A percentile compares a stretch with the other conserved stretches of the same genome.
phyloP scores from a whole-genome alignment of 2,797 vertebrate species.

The Potorous gilbertii region DNA sequence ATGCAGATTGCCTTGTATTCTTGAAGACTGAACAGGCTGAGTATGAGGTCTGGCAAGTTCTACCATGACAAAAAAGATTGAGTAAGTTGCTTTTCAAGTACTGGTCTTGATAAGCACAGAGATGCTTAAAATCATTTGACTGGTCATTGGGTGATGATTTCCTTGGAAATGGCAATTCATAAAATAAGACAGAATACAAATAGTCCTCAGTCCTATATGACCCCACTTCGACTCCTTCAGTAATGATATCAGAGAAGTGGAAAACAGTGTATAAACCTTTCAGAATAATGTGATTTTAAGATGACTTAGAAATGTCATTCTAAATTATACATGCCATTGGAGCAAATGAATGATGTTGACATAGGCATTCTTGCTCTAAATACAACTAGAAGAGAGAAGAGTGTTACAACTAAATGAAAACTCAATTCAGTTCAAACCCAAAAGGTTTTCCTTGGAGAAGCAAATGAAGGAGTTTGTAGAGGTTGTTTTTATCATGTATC shows the following conservation, averaged over 20 bases:
- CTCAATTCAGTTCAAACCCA: neutral
- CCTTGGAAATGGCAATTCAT: no score
- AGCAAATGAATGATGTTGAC: neutral
- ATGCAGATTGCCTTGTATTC: neutral
- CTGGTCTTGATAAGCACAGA: no score
- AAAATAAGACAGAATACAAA: no score
- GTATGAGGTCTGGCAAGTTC: neutral
- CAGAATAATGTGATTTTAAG: no score
- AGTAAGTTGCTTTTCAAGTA: neutral
- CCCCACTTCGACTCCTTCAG: no score
- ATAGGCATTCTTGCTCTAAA: neutral
- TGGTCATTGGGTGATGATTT: no score
- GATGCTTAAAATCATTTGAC: no score
- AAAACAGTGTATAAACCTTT: no score
- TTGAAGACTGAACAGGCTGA: neutral
- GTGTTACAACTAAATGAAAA: neutral
- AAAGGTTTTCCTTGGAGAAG: neutral
- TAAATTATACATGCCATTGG: neutral
- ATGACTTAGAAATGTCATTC: no score
- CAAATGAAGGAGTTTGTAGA: neutral
- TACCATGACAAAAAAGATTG: neutral
- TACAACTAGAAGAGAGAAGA: neutral
- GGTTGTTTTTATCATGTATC: neutral
- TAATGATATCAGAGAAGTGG: no score
- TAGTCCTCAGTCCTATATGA: no score